These are phyloP conservation scores for Lasioglossum vierecki DNA, from an alignment of 2,888 invertebrate species.

Conservation along the genomic window DNA sequence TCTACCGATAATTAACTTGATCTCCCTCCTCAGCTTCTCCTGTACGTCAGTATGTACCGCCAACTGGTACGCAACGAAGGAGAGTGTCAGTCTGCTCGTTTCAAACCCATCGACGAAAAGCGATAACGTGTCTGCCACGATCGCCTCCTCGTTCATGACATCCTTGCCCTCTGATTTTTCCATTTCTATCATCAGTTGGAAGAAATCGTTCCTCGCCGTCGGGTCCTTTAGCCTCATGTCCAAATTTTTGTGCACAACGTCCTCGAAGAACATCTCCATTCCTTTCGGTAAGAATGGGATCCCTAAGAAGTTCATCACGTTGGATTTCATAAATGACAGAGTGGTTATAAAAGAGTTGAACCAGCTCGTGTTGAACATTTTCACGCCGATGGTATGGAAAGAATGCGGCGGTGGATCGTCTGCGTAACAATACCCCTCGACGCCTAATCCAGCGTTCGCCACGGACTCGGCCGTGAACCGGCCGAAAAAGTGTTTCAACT, in stretches of 20 bases:
- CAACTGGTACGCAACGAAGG: conserved; percentile 84
- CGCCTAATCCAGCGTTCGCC: conserved; percentile 70
- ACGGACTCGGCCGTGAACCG: conserved; percentile 74
- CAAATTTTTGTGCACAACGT: conserved; percentile 67
- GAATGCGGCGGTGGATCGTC: conserved; percentile 54
- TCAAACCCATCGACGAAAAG: conserved; percentile 86
- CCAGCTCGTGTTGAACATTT: conserved; percentile 67
- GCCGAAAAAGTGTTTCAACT: conserved; percentile 68
- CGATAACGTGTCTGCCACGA: conserved; percentile 84
- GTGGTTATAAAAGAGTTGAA: neutral
- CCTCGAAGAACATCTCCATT: conserved; percentile 70
- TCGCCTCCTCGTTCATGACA: conserved; percentile 73
- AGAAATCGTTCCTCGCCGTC: conserved; percentile 83
- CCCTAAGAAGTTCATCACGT: conserved; percentile 45
- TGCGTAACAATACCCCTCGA: conserved; percentile 74
- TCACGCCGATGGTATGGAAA: conserved; percentile 50
- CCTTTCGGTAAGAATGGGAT: conserved; percentile 58
- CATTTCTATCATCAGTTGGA: conserved; percentile 83
- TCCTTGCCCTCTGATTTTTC: conserved; percentile 53
- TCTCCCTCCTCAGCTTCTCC: conserved; percentile 83
- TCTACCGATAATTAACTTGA: conserved; percentile 77
- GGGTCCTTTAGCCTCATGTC: conserved; percentile 68
- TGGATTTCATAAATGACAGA: conserved; percentile 59
- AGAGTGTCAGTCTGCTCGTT: conserved; percentile 84
- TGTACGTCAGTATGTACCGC: conserved; percentile 84